Percentiles rank a stretch among this genome's conserved stretches.
These are phyloP conservation scores for Aproaerema taeniolella DNA, from an alignment of 2,888 invertebrate species.

Conservation along the genomic window DNA sequence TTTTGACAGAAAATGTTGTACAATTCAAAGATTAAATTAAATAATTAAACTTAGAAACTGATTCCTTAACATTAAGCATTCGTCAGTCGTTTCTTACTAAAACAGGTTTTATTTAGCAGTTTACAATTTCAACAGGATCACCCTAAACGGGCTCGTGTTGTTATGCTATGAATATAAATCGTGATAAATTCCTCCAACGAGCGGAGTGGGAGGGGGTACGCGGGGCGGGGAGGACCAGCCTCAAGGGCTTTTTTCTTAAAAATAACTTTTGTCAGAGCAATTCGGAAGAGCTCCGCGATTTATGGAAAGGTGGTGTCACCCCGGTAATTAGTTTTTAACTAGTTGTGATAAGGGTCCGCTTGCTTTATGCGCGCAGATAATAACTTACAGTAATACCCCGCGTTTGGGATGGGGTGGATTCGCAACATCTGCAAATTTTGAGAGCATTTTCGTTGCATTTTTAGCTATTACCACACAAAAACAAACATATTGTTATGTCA, in stretches of 20 bases:
- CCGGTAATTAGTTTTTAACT: constrained; percentile 77
- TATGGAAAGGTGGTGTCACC: constrained; percentile 77
- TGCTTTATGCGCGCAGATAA: constrained; percentile 62
- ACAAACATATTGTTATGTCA: constrained; percentile 18
- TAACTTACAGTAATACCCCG: constrained; percentile 54
- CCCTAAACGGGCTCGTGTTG: constrained; percentile 72
- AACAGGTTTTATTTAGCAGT: constrained; percentile 56
- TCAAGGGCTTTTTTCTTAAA: constrained; percentile 77
- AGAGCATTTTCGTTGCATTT: no score
- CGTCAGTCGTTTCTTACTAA: constrained; percentile 14
- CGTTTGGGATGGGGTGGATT: constrained; percentile 34
- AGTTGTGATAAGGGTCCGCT: constrained; percentile 74
- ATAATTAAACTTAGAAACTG: neutral
- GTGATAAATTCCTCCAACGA: constrained; percentile 76
- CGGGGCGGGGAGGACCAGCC: constrained; percentile 47
- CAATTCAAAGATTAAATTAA: no score
- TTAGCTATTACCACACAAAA: constrained; percentile 20
- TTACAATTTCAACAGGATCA: constrained; percentile 64
- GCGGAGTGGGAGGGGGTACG: constrained; percentile 35
- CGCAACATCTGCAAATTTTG: constrained; percentile 27
- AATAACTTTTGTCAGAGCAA: constrained; percentile 77
- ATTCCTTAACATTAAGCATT: constrained; percentile 6
- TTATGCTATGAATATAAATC: constrained; percentile 79
- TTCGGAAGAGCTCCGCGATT: constrained; percentile 69
- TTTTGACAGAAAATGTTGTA: no score